Percentiles rank a stretch among this genome's conserved stretches.
These are phyloP conservation scores for Latheticus oryzae DNA, from an alignment of 2,888 invertebrate genomes.

Conservation along the genomic window DNA sequence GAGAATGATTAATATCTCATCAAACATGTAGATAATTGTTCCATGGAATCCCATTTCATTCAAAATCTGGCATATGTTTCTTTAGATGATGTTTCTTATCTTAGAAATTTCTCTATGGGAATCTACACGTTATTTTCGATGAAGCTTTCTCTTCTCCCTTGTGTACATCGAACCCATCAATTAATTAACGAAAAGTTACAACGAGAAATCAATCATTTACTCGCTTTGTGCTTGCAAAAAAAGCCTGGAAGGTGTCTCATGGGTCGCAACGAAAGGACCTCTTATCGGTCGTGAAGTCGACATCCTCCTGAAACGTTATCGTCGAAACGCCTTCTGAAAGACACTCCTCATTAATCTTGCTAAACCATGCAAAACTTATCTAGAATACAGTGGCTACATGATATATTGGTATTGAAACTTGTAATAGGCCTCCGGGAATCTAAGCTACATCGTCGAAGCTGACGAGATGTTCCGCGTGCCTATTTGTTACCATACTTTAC, in stretches of 20 bases:
- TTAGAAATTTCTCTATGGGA: constrained; percentile 20
- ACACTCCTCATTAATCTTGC: constrained; percentile 65
- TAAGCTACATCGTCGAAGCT: constrained; percentile 53
- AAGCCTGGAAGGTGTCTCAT: constrained; percentile 41
- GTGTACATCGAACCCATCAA: constrained; percentile 29
- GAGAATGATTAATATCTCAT: constrained; percentile 22
- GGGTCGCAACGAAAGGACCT: constrained; percentile 41
- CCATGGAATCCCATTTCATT: constrained; percentile 16
- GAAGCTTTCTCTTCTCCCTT: background rate
- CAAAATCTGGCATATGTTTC: constrained; percentile 20
- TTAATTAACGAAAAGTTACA: constrained; percentile 30
- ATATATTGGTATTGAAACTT: constrained; percentile 65
- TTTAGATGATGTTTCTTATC: constrained; percentile 17
- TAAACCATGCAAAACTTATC: constrained; percentile 66
- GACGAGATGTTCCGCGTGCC: constrained; percentile 33
- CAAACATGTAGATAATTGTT: constrained; percentile 29
- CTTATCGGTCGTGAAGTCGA: constrained; percentile 49
- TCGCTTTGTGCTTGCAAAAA: constrained; percentile 35
- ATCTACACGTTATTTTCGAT: constrained; percentile 21
- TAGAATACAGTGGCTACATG: constrained; percentile 61
- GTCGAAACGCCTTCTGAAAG: constrained; percentile 55
- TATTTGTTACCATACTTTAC: constrained; percentile 55
- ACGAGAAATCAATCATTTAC: constrained; percentile 36
- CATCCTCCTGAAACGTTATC: constrained; percentile 52
- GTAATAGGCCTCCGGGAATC: constrained; percentile 63